Base-by-base conservation (phyloP, 2,888 invertebrate genomes). In the Cataglyphis rosenhaueri region DNA sequence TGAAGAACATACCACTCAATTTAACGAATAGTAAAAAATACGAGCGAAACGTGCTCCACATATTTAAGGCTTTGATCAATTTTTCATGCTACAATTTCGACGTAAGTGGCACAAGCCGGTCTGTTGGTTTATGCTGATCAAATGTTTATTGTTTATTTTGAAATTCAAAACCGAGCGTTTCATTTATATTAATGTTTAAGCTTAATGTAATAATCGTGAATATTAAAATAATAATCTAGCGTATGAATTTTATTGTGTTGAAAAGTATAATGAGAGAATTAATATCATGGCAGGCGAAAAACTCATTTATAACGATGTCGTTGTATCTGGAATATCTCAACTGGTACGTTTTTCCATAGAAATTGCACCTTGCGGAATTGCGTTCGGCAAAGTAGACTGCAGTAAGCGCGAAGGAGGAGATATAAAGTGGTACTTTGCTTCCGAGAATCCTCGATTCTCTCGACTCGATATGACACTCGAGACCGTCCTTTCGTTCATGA, bases 401-500 rank as follows among this genome's bases (percentile, higher is more conserved):
- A 83, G 85, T 66, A 76, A 84, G 85, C 85, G 85, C 73, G 82
- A 85, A 76, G 78, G 76, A 84, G 86, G 78, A 86, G 86, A 89
- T 91, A 90, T 89, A 90, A 89, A 90, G 91, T 88, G 90, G 90
- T 89, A 85, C 90, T 91, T 90, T 89, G 86, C 89, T 81, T 89
- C 88, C 73, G 83, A 90, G 90, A 90, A 90, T 91, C 87, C 90
- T 91, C 88, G 88, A 90, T 90, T 91, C 89, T 90, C 89, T 91
- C 90, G 88, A 90, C 90, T 88, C 89, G 89, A 89, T 88, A 91
- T 89, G 88, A 90, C 91, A 90, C 91, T 91, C 87, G 87, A 89
- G 87, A 88, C 86, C 84, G 84, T 88, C 87, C 87, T 91, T 87
- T 90, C 85, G 84, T 82, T 85, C 86, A 73, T 86, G 85, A 89